Conservation (phyloP, 92 coral and sea anemone genomes). For the Heliopora coerulea region DNA sequence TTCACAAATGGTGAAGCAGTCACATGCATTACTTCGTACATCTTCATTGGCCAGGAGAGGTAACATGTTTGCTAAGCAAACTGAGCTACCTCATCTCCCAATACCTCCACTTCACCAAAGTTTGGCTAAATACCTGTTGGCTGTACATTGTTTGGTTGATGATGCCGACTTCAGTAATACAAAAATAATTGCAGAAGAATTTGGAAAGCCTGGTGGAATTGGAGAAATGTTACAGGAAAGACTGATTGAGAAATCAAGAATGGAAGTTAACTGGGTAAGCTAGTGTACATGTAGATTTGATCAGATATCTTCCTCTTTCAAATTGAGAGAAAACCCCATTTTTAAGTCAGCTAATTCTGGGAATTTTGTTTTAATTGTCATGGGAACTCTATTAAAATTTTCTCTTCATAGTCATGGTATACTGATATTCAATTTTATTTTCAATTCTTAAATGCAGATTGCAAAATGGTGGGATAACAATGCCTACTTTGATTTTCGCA, state of each 20-base stretch:
- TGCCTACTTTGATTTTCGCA: conserved; percentile 80
- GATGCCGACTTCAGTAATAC: conserved; percentile 79
- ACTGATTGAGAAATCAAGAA: conserved; percentile 65
- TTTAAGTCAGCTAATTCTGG: too few relatives aligned
- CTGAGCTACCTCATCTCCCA: conserved; percentile 81
- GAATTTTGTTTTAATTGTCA: too few relatives aligned
- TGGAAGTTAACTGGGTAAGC: conserved; percentile 83
- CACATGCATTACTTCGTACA: conserved; percentile 48
- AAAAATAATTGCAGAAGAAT: conserved; percentile 71
- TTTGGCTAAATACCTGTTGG: conserved; percentile 82
- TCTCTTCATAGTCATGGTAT: too few relatives aligned
- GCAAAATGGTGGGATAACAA: conserved; percentile 96
- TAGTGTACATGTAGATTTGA: neutral
- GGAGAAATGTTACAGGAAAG: conserved; percentile 83
- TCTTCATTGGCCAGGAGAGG: conserved; percentile 60
- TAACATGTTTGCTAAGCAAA: conserved; percentile 79
- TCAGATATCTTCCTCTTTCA: too few relatives aligned
- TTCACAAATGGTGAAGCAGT: conserved; percentile 19
- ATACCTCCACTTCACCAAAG: conserved; percentile 88
- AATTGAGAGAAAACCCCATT: too few relatives aligned
- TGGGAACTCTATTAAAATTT: too few relatives aligned
- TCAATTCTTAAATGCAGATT: conserved; percentile 50
- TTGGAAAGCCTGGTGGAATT: conserved; percentile 75
- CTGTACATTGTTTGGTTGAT: conserved; percentile 75
- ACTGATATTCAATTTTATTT: too few relatives aligned